phyloP scores from a whole-genome alignment of 2,113 vertebrate genomes.

The Syngnathus typhle region DNA sequence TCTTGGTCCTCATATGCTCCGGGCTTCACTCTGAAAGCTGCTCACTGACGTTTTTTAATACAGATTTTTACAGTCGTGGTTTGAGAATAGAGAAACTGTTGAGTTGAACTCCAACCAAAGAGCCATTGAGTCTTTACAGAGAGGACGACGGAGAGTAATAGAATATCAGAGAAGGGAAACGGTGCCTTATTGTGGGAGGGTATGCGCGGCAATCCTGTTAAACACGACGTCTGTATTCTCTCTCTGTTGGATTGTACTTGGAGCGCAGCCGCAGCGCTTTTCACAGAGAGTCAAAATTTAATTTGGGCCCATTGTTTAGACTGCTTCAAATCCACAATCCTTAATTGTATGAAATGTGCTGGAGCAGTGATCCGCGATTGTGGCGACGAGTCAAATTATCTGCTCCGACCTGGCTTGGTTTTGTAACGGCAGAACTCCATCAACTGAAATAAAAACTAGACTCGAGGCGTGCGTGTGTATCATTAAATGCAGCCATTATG shows the following conservation, averaged over 20 bases:
- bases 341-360: slow-evolving; percentile 64
- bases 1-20: slow-evolving; percentile 22
- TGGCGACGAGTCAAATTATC: slow-evolving; percentile 51
- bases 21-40: slow-evolving; percentile 36
- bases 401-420: slow-evolving; percentile 60
- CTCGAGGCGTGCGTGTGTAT: slow-evolving; percentile 55
- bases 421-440: slow-evolving; percentile 53
- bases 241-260: slow-evolving; percentile 60
- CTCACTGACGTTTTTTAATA: slow-evolving; percentile 17
- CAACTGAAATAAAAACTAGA: slow-evolving; percentile 51
- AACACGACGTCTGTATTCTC: slow-evolving; percentile 49
- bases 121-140: slow-evolving; percentile 28
- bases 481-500: slow-evolving; percentile 65
- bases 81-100: slow-evolving; percentile 39
- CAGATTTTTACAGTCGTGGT: slow-evolving; percentile 32
- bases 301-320: slow-evolving; percentile 68
- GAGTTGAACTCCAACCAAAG: slow-evolving; percentile 36
- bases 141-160: slow-evolving; percentile 49
- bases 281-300: slow-evolving; percentile 64
- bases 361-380: slow-evolving; percentile 60
- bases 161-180: slow-evolving; percentile 54
- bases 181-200: slow-evolving; percentile 53
- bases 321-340: slow-evolving; percentile 64
- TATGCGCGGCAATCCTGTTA: slow-evolving; percentile 66
- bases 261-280: slow-evolving; percentile 48